Percentiles rank a stretch among this genome's conserved stretches.
These are phyloP conservation scores for Sesia bembeciformis DNA, from an alignment of 2,888 invertebrate genomes.

Conservation along the genomic window DNA sequence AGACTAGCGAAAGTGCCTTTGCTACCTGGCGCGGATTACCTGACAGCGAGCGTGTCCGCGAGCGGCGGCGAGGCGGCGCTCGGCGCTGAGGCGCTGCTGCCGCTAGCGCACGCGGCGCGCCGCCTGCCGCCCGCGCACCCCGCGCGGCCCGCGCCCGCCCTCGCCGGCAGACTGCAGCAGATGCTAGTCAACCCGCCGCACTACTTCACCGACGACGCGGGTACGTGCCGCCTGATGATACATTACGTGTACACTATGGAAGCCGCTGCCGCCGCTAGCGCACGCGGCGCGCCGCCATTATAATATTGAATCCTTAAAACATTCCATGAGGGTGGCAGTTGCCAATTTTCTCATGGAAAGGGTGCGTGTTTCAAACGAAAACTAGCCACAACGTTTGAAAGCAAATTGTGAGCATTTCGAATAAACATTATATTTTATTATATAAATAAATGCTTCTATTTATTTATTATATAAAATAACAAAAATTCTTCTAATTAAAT, in stretches of 20 bases:
- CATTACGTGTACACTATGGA: too few relatives aligned
- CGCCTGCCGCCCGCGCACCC: conserved; percentile 20
- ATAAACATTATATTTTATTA: too few relatives aligned
- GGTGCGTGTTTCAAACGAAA: too few relatives aligned
- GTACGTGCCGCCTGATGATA: conserved; percentile 11
- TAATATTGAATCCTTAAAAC: too few relatives aligned
- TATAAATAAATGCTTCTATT: too few relatives aligned
- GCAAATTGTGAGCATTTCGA: too few relatives aligned
- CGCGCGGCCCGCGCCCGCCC: conserved; percentile 10
- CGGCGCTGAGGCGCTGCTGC: conserved; percentile 18
- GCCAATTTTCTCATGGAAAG: too few relatives aligned
- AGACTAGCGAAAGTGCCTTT: conserved; percentile 17
- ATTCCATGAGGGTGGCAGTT: too few relatives aligned
- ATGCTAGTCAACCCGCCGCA: conserved; percentile 43
- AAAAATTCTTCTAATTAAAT: too few relatives aligned
- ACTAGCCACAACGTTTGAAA: too few relatives aligned
- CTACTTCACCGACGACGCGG: conserved; percentile 34
- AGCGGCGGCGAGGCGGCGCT: conserved; percentile 15
- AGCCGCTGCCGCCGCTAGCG: background rate
- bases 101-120: conserved; percentile 18
- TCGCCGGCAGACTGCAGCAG: conserved; percentile 18
- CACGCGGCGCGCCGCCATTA: background rate
- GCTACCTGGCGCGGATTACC: conserved; percentile 18
- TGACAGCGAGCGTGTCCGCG: conserved; percentile 7
- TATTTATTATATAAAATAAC: too few relatives aligned